These are phyloP conservation scores for Metalampra italica DNA, from an alignment of 2,888 invertebrate species.

Conservation along the genomic window DNA sequence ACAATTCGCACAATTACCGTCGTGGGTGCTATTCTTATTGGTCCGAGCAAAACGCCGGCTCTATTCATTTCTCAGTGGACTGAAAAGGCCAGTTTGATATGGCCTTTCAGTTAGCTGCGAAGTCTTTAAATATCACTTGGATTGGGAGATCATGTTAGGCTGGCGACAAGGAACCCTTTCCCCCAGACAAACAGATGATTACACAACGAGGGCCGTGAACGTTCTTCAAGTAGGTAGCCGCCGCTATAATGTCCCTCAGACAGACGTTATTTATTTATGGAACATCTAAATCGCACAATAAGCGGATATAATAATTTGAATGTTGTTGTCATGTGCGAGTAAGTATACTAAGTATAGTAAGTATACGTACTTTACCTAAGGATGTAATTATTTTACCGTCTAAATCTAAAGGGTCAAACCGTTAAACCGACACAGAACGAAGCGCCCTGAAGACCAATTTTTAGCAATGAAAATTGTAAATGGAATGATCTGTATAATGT, in stretches of 20 bases:
- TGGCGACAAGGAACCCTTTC: constrained; percentile 37
- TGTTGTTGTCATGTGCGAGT: no score
- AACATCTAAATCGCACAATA: no score
- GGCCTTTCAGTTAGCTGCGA: constrained; percentile 22
- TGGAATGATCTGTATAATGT: no score
- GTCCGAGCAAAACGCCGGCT: constrained; percentile 31
- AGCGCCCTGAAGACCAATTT: no score
- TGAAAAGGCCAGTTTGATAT: constrained; percentile 27
- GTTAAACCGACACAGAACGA: no score
- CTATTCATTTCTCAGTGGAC: constrained; percentile 36
- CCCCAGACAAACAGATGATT: constrained; percentile 28
- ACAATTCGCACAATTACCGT: constrained; percentile 28
- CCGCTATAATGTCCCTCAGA: neutral
- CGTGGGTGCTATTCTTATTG: constrained; percentile 30
- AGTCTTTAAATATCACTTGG: constrained; percentile 23
- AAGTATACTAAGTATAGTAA: no score
- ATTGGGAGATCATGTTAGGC: constrained; percentile 30
- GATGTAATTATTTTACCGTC: no score
- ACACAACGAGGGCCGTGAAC: constrained; percentile 5
- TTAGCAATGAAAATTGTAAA: no score
- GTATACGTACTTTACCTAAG: no score
- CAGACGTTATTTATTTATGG: no score
- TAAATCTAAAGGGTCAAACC: no score
- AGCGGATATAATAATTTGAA: no score
- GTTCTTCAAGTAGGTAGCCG: neutral